Conservation (phyloP, 2,113 vertebrate species). For the Pseudonaja textilis region DNA sequence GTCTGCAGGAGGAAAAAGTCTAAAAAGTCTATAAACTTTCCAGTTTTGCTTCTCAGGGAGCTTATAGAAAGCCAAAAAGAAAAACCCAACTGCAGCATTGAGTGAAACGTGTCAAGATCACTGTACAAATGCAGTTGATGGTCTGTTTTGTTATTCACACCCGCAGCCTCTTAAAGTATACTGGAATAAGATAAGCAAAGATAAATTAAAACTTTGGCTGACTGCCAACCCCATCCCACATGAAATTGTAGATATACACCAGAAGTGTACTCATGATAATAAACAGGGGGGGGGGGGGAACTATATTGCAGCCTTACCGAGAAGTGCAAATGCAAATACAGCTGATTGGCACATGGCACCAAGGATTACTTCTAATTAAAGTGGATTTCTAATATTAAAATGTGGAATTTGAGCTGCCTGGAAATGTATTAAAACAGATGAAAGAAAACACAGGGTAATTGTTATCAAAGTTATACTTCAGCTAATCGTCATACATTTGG, state of each 20-base stretch:
- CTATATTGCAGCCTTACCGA: conserved; percentile 66
- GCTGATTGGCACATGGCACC: conserved; percentile 66
- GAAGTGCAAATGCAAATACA: conserved; percentile 72
- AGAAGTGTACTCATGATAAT: conserved; percentile 51
- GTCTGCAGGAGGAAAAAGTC: conserved; percentile 5
- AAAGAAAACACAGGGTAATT: conserved; percentile 57
- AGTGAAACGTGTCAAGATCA: conserved; percentile 45
- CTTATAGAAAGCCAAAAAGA: conserved; percentile 21
- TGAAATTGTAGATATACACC: conserved; percentile 64
- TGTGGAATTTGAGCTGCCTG: conserved; percentile 65
- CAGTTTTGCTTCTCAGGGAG: conserved; percentile 56
- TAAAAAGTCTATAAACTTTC: conserved; percentile 39
- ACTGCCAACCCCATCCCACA: conserved; percentile 46
- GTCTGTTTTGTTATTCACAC: conserved; percentile 54
- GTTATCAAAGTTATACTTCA: conserved; percentile 55
- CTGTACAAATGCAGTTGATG: conserved; percentile 6
- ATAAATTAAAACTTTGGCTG: conserved; percentile 62
- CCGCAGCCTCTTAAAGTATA: conserved; percentile 47
- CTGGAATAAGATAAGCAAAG: conserved; percentile 67
- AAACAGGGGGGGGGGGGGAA: conserved; percentile 60
- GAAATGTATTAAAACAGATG: conserved; percentile 59
- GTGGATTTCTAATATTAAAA: conserved; percentile 75
- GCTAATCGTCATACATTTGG: conserved; percentile 39
- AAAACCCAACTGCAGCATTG: conserved; percentile 31
- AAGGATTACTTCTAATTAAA: conserved; percentile 73